Conservation (phyloP, 1,140 invertebrate species). For the Wasmannia auropunctata region DNA sequence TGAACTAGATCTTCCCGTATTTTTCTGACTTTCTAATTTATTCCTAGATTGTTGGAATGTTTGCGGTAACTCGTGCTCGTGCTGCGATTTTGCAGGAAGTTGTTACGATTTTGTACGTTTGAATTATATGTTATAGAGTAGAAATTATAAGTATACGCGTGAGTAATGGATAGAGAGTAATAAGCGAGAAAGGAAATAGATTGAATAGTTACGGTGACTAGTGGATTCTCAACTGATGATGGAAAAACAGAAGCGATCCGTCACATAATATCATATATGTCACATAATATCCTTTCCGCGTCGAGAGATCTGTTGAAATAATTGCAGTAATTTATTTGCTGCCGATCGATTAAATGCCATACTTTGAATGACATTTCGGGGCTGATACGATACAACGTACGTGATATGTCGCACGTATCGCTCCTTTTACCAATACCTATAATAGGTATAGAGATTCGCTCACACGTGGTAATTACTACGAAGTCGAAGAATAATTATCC, state of each 20-base stretch:
- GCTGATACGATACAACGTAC: background rate
- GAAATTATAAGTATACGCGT: slow-evolving; percentile 10
- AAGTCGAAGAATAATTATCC: background rate
- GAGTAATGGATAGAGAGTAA: background rate
- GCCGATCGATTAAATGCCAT: background rate
- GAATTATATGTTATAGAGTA: background rate
- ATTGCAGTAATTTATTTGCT: slow-evolving; percentile 57
- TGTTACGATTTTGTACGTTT: slow-evolving; percentile 20
- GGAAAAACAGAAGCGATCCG: background rate
- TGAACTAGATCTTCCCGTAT: background rate
- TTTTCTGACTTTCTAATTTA: slow-evolving; percentile 41
- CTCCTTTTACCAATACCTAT: background rate
- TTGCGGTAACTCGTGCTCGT: background rate
- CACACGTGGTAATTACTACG: slow-evolving; percentile 6
- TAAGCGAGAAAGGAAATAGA: background rate
- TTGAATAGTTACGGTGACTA: background rate
- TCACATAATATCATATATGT: background rate
- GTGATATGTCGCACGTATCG: background rate
- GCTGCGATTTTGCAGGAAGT: slow-evolving; percentile 14
- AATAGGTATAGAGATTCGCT: background rate
- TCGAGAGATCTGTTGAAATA: slow-evolving; percentile 42
- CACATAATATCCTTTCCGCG: background rate
- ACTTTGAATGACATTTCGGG: slow-evolving; percentile 22
- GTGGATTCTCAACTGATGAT: background rate
- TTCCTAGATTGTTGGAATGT: slow-evolving; percentile 19